A percentile compares a stretch with the other conserved stretches of the same genome.
These are phyloP conservation scores for Gallinago jamesoni DNA, from an alignment of 2,113 vertebrate genomes.

Conservation along the genomic window DNA sequence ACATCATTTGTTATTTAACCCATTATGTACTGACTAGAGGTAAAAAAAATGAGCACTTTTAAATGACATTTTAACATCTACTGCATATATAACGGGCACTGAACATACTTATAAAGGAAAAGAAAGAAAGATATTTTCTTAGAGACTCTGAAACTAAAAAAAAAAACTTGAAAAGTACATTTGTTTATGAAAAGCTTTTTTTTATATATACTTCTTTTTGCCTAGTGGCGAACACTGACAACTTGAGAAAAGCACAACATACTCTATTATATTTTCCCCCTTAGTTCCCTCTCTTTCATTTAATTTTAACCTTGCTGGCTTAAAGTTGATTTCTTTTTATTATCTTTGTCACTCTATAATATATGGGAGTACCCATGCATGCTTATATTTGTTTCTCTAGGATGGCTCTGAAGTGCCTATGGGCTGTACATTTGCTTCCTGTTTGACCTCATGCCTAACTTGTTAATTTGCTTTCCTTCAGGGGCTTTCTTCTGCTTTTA, in stretches of 20 bases:
- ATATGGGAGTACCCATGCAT: neutral
- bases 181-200: neutral
- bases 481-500: neutral
- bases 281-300: neutral
- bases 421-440: neutral
- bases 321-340: neutral
- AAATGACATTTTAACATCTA: constrained; percentile 14
- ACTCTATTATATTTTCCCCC: neutral
- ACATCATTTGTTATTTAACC: neutral
- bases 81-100: neutral
- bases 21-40: neutral
- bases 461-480: neutral
- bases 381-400: neutral
- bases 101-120: neutral
- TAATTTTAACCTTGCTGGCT: neutral
- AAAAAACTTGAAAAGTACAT: neutral
- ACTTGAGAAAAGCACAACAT: neutral
- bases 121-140: neutral
- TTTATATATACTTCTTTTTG: neutral
- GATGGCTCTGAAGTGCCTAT: neutral
- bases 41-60: neutral
- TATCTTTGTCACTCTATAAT: neutral
- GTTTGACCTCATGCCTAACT: constrained; percentile 4
- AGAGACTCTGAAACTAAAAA: neutral
- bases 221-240: neutral